Evolutionary conservation across 2,797 vertebrate species (phyloP), one percentile per base, ranked within the genome.

Genomic region (Setipinna tenuifilis): DNA sequence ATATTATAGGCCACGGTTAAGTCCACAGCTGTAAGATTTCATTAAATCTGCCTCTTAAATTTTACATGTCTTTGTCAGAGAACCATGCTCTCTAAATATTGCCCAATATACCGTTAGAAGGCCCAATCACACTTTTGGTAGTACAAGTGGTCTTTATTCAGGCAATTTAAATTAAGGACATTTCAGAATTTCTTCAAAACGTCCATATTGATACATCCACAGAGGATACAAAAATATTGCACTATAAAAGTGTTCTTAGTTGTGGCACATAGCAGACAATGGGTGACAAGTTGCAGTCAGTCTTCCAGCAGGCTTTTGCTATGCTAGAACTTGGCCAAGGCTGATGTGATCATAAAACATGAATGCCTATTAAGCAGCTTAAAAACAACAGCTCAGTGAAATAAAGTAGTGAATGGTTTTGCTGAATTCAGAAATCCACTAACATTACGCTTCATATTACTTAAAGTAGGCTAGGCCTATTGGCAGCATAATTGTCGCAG

Each of bases 201-300:
- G 58, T 10, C 50, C 28, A 83, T 62, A 54, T 81, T 28, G 68
- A 50, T 68, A 54, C 75, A 85, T 44, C 16, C 50, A 78, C 25
- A 85, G 57, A 75, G 80, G 68, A 83, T 46, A 85, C 81, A 87
- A 86, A 83, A 81, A 85, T 48, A 87, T 16, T 90, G 88, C 83
- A 88, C 82, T 21, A 82, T 28, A 25, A 17, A 21, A 31, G 85
- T 19, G 54, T 10, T 85, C 59, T 48, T 81, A 46, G 54, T 80
- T 81, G 57, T 82, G 28, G 83, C 12, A 83, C 83, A 78, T 75
- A 75, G 68, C 68, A 35, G 28, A 19, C 68, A 75, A 41, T 28
- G 68, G 31, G 28, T 71, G 65, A 35, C 65, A 71, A 35, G 25
- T 71, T 78, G 71, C 71, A 78, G 71, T 78, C 71, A 21, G 7